Percentiles rank a stretch among this genome's conserved stretches.
These are phyloP conservation scores for Yoshiicerus persimilis DNA, from an alignment of 1,140 invertebrate genomes.

Conservation along the genomic window DNA sequence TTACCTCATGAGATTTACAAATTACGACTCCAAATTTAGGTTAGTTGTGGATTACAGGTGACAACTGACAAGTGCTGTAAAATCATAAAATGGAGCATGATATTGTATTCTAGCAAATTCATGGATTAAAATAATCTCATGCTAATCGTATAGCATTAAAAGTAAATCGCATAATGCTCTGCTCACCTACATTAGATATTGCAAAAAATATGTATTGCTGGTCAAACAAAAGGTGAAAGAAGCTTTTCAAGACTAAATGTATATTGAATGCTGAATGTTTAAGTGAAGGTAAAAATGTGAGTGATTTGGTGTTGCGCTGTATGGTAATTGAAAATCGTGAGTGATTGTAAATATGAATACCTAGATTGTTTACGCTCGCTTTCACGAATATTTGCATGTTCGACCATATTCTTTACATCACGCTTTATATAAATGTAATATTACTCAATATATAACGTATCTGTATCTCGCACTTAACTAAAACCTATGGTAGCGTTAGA, in stretches of 20 bases:
- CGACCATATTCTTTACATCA: too few species aligned
- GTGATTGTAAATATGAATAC: not conserved
- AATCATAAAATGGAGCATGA: too few species aligned
- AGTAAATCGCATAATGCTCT: not conserved
- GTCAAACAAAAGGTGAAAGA: not conserved
- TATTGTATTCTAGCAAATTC: too few species aligned
- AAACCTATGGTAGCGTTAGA: not conserved
- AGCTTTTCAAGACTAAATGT: not conserved
- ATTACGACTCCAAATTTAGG: not conserved
- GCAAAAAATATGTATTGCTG: not conserved
- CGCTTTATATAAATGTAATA: not conserved
- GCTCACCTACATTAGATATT: not conserved
- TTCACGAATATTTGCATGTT: too few species aligned
- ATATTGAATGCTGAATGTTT: not conserved
- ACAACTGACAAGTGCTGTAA: too few species aligned
- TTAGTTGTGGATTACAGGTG: not conserved
- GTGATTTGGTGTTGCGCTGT: not conserved
- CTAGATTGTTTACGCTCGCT: not conserved
- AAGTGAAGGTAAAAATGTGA: not conserved
- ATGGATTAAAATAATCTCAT: too few species aligned
- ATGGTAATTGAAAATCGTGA: not conserved
- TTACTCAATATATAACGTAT: not conserved
- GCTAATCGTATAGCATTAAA: not conserved
- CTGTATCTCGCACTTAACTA: not conserved
- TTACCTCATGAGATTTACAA: not conserved